Percentiles rank a stretch among this genome's conserved stretches.
These are phyloP conservation scores for Parasteatoda tepidariorum DNA, from an alignment of 1,140 invertebrate genomes.

Conservation along the genomic window DNA sequence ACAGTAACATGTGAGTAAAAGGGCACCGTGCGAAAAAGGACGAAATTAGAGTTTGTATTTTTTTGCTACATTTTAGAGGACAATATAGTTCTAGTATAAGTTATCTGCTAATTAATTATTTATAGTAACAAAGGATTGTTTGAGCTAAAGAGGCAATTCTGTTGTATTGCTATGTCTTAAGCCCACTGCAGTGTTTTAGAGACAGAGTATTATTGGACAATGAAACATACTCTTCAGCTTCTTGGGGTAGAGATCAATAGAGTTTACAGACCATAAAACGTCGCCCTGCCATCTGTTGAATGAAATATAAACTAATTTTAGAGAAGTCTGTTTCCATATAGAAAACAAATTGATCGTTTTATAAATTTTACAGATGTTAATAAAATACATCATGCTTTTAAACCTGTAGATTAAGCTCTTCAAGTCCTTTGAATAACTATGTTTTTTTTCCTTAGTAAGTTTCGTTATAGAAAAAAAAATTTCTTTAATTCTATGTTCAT, in stretches of 20 bases:
- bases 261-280: background rate
- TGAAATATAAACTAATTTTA: background rate
- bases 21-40: background rate
- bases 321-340: too few relatives aligned
- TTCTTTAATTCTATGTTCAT: too few relatives aligned
- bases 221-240: constrained; percentile 24
- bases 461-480: too few relatives aligned
- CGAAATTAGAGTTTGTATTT: background rate
- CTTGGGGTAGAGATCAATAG: constrained; percentile 34
- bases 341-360: too few relatives aligned
- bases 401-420: too few relatives aligned
- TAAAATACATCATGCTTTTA: too few relatives aligned
- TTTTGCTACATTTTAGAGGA: too few relatives aligned
- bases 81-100: too few relatives aligned
- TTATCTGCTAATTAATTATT: too few relatives aligned
- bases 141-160: background rate
- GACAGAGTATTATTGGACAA: constrained; percentile 45
- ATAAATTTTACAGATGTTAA: too few relatives aligned
- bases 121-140: background rate
- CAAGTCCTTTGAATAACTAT: too few relatives aligned
- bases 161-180: constrained; percentile 31
- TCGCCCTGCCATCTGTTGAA: constrained; percentile 30
- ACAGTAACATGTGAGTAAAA: constrained; percentile 22
- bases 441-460: too few relatives aligned
- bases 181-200: constrained; percentile 49